Evolutionary conservation across 1,140 invertebrate genomes (phyloP), one percentile per base, ranked within the genome.

Genomic region (Meteorus sp.): DNA sequence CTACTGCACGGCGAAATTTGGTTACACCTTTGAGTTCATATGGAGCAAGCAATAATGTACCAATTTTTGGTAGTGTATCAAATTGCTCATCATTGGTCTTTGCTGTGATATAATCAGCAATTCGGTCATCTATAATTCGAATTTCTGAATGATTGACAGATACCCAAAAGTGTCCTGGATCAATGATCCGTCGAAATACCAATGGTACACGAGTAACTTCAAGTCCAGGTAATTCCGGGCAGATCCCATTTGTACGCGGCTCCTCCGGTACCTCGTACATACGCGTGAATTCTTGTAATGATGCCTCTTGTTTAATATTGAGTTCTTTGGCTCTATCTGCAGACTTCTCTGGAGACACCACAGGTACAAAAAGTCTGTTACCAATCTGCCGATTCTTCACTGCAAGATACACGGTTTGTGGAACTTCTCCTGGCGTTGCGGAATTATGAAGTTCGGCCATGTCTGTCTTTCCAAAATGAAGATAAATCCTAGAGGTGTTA

Each of bases 381-480:
- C 78, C 75, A 3, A 85, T 65, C 20, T 85, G 85, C 62, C 89
- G 79, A 66, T 90, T 82, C 73, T 91, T 90, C 0, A 97, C 65
- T 2, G 91, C 89, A 64, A 88, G 86, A 75, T 92, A 95, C 0
- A 96, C 88, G 13, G 88, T 85, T 13, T 85, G 80, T 3, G 84
- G 71, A 52, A 92, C 83, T 73, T 84, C 81, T 1, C 86, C 85
- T 1, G 85, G 83, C 35, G 86, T 81, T 3, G n/a, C n/a, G n/a
- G n/a, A n/a, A n/a, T n/a, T n/a, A n/a, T n/a, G n/a, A n/a, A n/a
- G n/a, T n/a, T n/a, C n/a, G n/a, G n/a, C n/a, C n/a, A n/a, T n/a
- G n/a, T n/a, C n/a, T n/a, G n/a, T n/a, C n/a, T 76, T 68, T 7
- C 70, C 72, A 68, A 89, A 90, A 50, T 84, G 82, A 2, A 89